Evolutionary conservation across 35 echinoderm and acorn worm species (phyloP), one percentile per base, ranked within the genome.

Genomic region (Hemicentrotus pulcherrimus): DNA sequence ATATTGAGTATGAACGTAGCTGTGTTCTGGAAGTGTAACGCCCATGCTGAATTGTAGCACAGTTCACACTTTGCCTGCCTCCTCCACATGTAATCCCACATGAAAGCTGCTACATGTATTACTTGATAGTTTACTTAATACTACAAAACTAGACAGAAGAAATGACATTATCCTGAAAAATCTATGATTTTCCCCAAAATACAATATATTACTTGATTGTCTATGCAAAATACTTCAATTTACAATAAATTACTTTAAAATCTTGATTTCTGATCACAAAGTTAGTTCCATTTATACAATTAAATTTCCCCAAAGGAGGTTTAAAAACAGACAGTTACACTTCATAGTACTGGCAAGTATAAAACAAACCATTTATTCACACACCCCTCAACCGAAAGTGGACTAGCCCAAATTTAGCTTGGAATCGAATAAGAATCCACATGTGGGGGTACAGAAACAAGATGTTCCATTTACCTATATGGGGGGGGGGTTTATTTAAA

Each of bases 311-410:
- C 19, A 78, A 28, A 78, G 22, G 65, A 78, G 65, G 65, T 93
- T 50, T 50, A 48, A 93, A 93, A 58, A 47, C 45, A 93, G 30
- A 46, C 48, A 48, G 32, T 58, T 55, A 93, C 91, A 93, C 3
- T 93, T 93, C 46, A 93, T 93, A 93, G 91, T 93, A 93, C 91
- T 93, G 91, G 91, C 91, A 93, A 93, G 91, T 93, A 52, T n/a
- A n/a, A n/a, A 41, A 93, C 47, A 93, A 59, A 41, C 88, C 32
- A 41, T 90, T 86, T 90, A 90, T 33, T 90, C 88, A 90, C 32
- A 47, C 32, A 41, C 46, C 88, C 86, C 32, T 24, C 88, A 19
- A 19, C 32, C 46, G 31, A 46, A 90, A 41, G n/a, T 90, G 88
- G 88, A 90, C 32, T 12, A 90, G 14, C n/a, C 88, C 88, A 35